These are phyloP conservation scores for Pseudomyrmex concolor DNA, from an alignment of 1,140 invertebrate genomes.

Conservation along the genomic window DNA sequence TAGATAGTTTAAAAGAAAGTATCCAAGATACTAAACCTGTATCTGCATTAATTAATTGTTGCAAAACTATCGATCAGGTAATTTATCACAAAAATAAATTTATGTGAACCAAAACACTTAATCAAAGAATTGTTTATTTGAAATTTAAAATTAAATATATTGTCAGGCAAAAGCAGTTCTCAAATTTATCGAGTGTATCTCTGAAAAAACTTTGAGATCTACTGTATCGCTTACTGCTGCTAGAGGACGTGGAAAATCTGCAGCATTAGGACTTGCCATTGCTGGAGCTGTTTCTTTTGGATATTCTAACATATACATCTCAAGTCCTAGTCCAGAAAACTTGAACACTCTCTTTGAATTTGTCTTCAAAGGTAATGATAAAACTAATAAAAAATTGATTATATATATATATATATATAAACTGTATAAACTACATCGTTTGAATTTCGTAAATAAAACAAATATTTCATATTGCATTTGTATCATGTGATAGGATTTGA, in stretches of 20 bases:
- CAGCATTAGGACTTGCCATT: conserved; percentile 97
- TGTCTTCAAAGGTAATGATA: conserved; percentile 92
- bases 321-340: conserved; percentile 99
- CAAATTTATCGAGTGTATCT: conserved; percentile 97
- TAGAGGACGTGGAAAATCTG: conserved; percentile 98
- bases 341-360: conserved; percentile 99
- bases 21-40: conserved; percentile 96
- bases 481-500: conserved; percentile 90
- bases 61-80: conserved; percentile 97
- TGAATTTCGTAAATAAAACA: background rate
- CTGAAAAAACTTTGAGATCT: conserved; percentile 95
- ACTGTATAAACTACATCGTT: background rate
- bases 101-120: background rate
- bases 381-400: background rate
- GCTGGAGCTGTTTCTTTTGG: conserved; percentile 93
- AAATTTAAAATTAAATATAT: conserved; percentile 41
- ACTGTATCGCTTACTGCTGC: conserved; percentile 98
- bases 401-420: background rate
- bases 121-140: background rate
- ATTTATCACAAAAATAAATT: conserved; percentile 20
- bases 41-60: conserved; percentile 94
- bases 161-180: conserved; percentile 93
- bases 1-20: conserved; percentile 90
- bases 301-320: conserved; percentile 99
- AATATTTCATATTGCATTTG: conserved; percentile 1